Conservation (phyloP, 2,113 vertebrate species). For the Castor canadensis region DNA sequence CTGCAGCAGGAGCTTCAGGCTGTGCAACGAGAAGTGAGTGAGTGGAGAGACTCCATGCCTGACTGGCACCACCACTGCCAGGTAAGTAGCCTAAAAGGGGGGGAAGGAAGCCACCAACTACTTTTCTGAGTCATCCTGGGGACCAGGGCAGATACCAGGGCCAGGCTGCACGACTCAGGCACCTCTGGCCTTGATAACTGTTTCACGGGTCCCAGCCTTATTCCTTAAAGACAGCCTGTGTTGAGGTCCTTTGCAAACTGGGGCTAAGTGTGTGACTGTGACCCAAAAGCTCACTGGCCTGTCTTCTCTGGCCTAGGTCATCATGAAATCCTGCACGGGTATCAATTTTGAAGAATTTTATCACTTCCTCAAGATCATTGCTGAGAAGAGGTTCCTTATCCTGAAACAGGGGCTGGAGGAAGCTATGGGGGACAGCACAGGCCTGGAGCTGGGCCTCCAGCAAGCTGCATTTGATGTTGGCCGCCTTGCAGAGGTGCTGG, state of each 20-base stretch:
- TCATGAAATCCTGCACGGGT: conserved; percentile 96
- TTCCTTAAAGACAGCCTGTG: neutral
- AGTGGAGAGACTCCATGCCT: conserved; percentile 92
- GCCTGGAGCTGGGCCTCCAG: conserved; percentile 85
- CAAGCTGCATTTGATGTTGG: conserved; percentile 93
- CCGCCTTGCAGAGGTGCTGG: conserved; percentile 88
- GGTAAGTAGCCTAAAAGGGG: conserved; percentile 80
- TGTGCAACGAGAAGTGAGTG: conserved; percentile 91
- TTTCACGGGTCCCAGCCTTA: neutral
- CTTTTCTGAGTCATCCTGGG: neutral
- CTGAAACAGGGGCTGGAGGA: conserved; percentile 70
- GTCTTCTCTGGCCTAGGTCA: conserved; percentile 83
- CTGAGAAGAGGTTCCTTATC: conserved; percentile 89
- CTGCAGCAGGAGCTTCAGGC: conserved; percentile 92
- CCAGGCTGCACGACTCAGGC: neutral
- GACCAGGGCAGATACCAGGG: no score
- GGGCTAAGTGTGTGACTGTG: no score
- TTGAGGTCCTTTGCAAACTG: neutral
- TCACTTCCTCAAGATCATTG: conserved; percentile 92
- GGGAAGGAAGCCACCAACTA: no score
- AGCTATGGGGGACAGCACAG: neutral
- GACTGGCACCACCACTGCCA: conserved; percentile 96
- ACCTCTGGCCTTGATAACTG: neutral
- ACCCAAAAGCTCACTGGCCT: fast-evolving
- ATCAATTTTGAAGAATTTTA: conserved; percentile 96